These are phyloP conservation scores for Latheticus oryzae DNA, from an alignment of 2,888 invertebrate genomes.

Conservation along the genomic window DNA sequence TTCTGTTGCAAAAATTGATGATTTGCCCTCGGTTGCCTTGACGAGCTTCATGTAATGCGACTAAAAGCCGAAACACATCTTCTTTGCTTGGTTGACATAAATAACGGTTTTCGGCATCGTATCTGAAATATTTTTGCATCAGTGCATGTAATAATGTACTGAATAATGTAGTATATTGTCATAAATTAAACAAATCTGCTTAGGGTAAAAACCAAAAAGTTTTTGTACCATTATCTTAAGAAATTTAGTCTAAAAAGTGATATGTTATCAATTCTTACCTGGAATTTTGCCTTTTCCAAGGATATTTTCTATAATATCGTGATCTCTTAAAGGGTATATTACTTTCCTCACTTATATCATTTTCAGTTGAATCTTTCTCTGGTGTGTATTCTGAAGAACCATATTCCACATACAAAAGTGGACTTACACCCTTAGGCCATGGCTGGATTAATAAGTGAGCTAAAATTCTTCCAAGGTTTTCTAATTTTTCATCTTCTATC, in stretches of 20 bases:
- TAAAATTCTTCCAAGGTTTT: constrained; percentile 46
- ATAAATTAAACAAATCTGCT: too few species aligned
- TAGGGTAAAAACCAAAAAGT: too few species aligned
- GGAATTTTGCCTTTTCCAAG: constrained; percentile 72
- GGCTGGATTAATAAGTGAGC: constrained; percentile 55
- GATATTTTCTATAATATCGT: constrained; percentile 72
- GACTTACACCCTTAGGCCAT: constrained; percentile 59
- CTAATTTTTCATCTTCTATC: constrained; percentile 45
- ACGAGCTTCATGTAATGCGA: constrained; percentile 72
- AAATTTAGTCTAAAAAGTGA: too few species aligned
- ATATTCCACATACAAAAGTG: constrained; percentile 61
- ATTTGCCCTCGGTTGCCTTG: constrained; percentile 68
- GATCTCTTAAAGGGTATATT: constrained; percentile 65
- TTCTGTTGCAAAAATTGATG: constrained; percentile 74
- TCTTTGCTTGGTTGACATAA: constrained; percentile 73
- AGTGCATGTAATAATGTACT: too few species aligned
- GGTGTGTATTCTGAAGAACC: constrained; percentile 29
- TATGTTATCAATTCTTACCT: too few species aligned
- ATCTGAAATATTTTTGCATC: constrained; percentile 60
- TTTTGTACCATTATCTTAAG: background rate
- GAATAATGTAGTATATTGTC: too few species aligned
- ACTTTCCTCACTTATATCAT: constrained; percentile 21
- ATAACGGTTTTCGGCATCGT: constrained; percentile 71
- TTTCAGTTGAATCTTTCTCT: constrained; percentile 18
- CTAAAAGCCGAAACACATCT: constrained; percentile 71